These are phyloP conservation scores for Synodontis membranacea DNA, from an alignment of 2,113 vertebrate genomes.

Conservation along the genomic window DNA sequence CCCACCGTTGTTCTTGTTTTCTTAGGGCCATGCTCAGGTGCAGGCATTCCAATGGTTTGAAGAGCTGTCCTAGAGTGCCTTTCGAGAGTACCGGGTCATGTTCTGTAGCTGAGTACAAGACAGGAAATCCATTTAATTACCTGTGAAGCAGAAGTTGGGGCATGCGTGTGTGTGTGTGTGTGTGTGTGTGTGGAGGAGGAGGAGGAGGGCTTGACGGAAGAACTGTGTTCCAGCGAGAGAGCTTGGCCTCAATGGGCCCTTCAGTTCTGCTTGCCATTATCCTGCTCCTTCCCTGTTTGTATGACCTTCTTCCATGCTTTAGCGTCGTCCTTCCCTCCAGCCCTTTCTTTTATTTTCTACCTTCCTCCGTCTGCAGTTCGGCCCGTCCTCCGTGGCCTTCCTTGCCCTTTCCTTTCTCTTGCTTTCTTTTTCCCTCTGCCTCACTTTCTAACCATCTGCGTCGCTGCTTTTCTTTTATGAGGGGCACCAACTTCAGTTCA, in stretches of 20 bases:
- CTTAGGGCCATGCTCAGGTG: conserved; percentile 73
- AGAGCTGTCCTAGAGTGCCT: conserved; percentile 84
- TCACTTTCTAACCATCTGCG: conserved; percentile 34
- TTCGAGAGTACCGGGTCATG: conserved; percentile 90
- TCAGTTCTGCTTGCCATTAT: conserved; percentile 3
- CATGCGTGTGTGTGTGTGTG: conserved; percentile 58
- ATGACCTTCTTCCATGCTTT: conserved; percentile 53
- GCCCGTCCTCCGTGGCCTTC: conserved; percentile 29
- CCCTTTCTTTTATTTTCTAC: conserved; percentile 31
- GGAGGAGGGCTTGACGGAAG: conserved; percentile 84
- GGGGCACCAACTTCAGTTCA: conserved; percentile 28
- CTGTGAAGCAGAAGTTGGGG: conserved; percentile 94
- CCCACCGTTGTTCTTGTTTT: conserved; percentile 69
- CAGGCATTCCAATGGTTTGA: conserved; percentile 77
- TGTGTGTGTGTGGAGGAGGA: background rate
- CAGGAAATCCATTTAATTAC: conserved; percentile 99
- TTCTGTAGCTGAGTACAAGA: conserved; percentile 95
- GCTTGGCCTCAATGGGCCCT: conserved; percentile 35
- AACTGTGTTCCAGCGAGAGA: conserved; percentile 76
- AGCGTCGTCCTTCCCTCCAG: conserved; percentile 21
- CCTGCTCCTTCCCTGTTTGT: conserved; percentile 58
- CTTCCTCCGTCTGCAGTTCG: conserved; percentile 24
- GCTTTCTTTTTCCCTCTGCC: background rate
- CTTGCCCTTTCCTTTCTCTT: conserved; percentile 36
- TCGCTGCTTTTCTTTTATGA: conserved; percentile 33